These are phyloP conservation scores for Portevinia maculata DNA, from an alignment of 2,888 invertebrate genomes.

Conservation along the genomic window DNA sequence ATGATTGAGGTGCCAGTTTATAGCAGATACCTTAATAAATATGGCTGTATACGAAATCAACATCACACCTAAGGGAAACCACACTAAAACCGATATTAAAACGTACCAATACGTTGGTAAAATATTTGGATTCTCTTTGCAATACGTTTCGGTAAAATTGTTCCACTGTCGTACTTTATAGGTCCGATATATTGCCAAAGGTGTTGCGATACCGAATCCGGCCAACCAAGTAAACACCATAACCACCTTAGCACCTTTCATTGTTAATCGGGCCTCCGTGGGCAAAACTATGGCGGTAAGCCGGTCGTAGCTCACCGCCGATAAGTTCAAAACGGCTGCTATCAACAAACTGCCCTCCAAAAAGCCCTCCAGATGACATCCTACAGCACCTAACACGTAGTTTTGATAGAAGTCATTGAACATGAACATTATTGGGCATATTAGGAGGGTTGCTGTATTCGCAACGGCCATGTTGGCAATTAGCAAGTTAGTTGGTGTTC, in stretches of 20 bases:
- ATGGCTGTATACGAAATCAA: slow-evolving; percentile 89
- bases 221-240: slow-evolving; percentile 87
- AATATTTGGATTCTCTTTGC: slow-evolving; percentile 87
- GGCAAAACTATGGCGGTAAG: slow-evolving; percentile 91
- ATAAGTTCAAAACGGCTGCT: slow-evolving; percentile 90
- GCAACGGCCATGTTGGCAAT: slow-evolving; percentile 90
- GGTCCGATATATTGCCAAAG: slow-evolving; percentile 86
- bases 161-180: slow-evolving; percentile 90
- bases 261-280: slow-evolving; percentile 87
- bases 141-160: slow-evolving; percentile 89
- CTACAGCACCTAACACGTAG: slow-evolving; percentile 88
- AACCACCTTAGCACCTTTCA: slow-evolving; percentile 86
- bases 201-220: slow-evolving; percentile 86
- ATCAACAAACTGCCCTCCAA: slow-evolving; percentile 89
- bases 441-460: slow-evolving; percentile 86
- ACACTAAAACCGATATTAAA: slow-evolving; percentile 89
- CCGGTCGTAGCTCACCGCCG: slow-evolving; percentile 91
- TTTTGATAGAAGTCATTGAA: slow-evolving; percentile 90
- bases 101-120: slow-evolving; percentile 91
- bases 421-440: slow-evolving; percentile 91
- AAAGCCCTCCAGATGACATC: slow-evolving; percentile 91
- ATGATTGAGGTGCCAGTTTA: not conserved
- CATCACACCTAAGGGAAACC: slow-evolving; percentile 90
- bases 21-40: slow-evolving; percentile 85
- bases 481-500: slow-evolving; percentile 88